These are phyloP conservation scores for Hyposoter dolosus DNA, from an alignment of 2,888 invertebrate genomes.

Conservation along the genomic window DNA sequence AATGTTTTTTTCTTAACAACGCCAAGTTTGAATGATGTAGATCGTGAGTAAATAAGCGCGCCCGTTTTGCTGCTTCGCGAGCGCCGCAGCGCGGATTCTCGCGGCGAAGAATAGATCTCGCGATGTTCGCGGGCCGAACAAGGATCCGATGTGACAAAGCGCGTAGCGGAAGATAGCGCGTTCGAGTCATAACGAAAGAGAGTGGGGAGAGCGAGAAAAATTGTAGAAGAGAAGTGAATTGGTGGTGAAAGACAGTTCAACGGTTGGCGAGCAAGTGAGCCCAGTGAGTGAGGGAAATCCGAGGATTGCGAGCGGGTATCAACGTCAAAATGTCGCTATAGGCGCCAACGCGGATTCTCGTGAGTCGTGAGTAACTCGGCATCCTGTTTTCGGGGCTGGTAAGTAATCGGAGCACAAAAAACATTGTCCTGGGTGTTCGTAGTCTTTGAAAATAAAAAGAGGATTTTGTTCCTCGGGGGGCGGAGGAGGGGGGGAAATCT, in stretches of 20 bases:
- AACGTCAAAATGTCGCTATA: constrained; percentile 83
- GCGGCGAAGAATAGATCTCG: not conserved
- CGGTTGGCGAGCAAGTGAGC: constrained; percentile 35
- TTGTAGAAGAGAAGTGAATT: constrained; percentile 11
- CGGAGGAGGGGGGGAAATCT: not conserved
- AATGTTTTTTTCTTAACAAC: too few relatives aligned
- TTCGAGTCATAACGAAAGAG: constrained; percentile 30
- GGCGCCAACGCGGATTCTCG: constrained; percentile 81
- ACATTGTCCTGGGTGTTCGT: not conserved
- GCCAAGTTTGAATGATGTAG: too few relatives aligned
- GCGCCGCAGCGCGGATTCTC: constrained; percentile 3
- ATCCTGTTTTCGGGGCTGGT: constrained; percentile 44
- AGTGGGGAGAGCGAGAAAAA: constrained; percentile 57
- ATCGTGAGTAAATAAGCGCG: too few relatives aligned
- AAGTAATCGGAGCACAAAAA: constrained; percentile 36
- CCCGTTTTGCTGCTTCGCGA: too few relatives aligned
- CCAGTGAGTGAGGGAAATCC: constrained; percentile 60
- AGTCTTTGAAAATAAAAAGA: not conserved
- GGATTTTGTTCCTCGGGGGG: not conserved
- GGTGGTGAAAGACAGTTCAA: constrained; percentile 42
- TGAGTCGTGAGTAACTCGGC: constrained; percentile 60
- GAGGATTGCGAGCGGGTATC: constrained; percentile 69
- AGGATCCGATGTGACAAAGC: constrained; percentile 50
- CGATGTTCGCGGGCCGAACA: too few relatives aligned
- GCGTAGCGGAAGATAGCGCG: constrained; percentile 41